Conservation (phyloP, 2,797 vertebrate genomes). For the Rhadinocentrus ornatus region DNA sequence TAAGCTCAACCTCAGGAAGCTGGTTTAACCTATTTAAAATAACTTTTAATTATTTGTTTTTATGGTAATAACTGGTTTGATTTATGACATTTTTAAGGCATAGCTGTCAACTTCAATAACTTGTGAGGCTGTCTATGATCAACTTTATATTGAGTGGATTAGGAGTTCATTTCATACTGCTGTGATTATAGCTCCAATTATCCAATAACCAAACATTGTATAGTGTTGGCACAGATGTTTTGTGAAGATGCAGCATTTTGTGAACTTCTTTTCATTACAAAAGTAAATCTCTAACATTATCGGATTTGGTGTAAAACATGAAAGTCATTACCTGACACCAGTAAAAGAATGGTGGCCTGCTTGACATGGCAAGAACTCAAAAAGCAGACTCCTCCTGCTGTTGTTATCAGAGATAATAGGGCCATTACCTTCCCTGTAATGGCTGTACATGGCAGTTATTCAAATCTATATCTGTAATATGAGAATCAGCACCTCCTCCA, state of each 20-base stretch:
- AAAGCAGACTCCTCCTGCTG: constrained; percentile 20
- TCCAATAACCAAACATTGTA: constrained; percentile 12
- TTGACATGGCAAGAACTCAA: constrained; percentile 27
- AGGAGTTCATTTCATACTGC: constrained; percentile 8
- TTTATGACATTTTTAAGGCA: neutral
- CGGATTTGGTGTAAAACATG: constrained; percentile 49
- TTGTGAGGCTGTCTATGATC: neutral
- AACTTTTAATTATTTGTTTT: neutral
- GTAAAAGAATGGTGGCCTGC: constrained; percentile 13
- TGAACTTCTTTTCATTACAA: constrained; percentile 31
- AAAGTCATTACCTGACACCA: constrained; percentile 51
- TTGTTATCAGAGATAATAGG: constrained; percentile 40
- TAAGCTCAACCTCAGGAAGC: constrained; percentile 10
- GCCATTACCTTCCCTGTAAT: constrained; percentile 46
- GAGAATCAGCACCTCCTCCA: constrained; percentile 34
- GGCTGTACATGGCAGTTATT: constrained; percentile 59
- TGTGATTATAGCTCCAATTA: constrained; percentile 29
- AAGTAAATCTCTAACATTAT: constrained; percentile 51
- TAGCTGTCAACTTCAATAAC: neutral
- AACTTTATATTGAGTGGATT: constrained; percentile 5
- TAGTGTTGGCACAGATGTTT: constrained; percentile 2
- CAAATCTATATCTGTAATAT: constrained; percentile 58
- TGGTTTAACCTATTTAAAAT: constrained; percentile 6
- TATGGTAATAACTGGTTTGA: neutral
- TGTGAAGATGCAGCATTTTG: constrained; percentile 3